A percentile compares a stretch with the other conserved stretches of the same genome.
Conservation (phyloP, 2,113 vertebrate genomes). For the Helogale parvula region DNA sequence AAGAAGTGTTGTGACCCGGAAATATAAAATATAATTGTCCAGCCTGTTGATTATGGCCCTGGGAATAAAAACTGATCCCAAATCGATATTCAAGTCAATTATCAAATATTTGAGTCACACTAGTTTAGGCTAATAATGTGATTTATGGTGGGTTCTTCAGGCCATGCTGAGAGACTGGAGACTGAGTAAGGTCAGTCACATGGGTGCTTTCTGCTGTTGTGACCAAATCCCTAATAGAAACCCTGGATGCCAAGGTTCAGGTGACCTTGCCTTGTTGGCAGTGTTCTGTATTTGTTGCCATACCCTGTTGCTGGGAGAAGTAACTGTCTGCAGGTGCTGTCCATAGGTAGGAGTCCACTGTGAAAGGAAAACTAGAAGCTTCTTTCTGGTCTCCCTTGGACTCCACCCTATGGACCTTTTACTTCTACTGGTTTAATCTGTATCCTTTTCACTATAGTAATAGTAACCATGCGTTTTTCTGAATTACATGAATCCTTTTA, state of each 20-base stretch:
- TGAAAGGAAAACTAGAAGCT: background rate
- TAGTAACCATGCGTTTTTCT: background rate
- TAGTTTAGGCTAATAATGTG: background rate
- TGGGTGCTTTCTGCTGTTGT: background rate
- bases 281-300: background rate
- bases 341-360: background rate
- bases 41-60: background rate
- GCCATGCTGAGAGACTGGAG: background rate
- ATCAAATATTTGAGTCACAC: background rate
- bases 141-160: background rate
- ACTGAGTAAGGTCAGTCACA: background rate
- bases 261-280: background rate
- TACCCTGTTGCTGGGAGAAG: background rate
- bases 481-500: background rate
- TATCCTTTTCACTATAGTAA: background rate
- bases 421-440: background rate
- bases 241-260: background rate
- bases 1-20: background rate
- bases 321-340: background rate
- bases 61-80: background rate
- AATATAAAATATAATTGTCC: background rate
- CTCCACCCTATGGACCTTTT: background rate
- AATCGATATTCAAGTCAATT: background rate
- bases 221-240: background rate
- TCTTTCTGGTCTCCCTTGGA: background rate